Percentiles rank a stretch among this genome's conserved stretches.
Conservation (phyloP, 2,113 vertebrate genomes). For the Melospiza georgiana region DNA sequence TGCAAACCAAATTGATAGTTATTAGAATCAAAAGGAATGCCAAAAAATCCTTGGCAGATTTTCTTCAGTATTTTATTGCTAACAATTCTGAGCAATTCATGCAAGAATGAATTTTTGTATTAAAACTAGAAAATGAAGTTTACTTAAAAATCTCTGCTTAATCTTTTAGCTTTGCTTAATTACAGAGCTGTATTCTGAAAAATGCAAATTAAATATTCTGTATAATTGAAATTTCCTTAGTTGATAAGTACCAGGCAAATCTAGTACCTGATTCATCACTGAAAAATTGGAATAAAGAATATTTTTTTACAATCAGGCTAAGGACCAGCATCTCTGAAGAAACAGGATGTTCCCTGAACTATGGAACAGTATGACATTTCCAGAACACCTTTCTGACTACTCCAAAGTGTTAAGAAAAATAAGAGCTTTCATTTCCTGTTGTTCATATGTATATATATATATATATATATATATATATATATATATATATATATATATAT, state of each 20-base stretch:
- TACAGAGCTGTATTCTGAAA: neutral
- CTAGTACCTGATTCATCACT: neutral
- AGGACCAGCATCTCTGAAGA: neutral
- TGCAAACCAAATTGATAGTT: neutral
- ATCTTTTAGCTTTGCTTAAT: neutral
- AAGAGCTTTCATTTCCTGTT: neutral
- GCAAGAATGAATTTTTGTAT: neutral
- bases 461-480: too few species aligned
- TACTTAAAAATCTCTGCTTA: neutral
- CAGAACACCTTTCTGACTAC: neutral
- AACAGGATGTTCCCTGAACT: neutral
- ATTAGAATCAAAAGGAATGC: neutral
- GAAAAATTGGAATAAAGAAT: neutral
- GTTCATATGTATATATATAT: neutral
- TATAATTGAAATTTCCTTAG: neutral
- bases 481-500: too few species aligned
- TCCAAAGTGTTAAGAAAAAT: neutral
- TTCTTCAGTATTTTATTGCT: neutral
- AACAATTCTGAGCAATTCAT: neutral
- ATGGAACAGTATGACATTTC: neutral
- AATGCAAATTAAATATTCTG: neutral
- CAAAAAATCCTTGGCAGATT: neutral
- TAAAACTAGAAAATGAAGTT: neutral
- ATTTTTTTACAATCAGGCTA: neutral
- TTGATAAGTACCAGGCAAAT: neutral